These are phyloP conservation scores for Sternarchorhynchus goeldii DNA, from an alignment of 2,797 vertebrate species.

Conservation along the genomic window DNA sequence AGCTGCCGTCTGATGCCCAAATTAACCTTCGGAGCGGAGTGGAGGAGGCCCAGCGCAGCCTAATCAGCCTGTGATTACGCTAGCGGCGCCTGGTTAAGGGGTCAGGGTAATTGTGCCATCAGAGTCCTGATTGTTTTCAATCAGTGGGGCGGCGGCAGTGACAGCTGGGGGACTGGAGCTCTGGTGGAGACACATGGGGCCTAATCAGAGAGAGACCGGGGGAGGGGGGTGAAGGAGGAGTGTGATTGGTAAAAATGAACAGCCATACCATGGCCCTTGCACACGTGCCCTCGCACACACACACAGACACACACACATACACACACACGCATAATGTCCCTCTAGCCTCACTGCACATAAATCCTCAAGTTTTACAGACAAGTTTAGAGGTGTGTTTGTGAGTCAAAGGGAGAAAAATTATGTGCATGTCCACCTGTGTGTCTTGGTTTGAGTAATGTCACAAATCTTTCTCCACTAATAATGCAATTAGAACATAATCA, in stretches of 20 bases:
- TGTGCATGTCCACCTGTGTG: no score
- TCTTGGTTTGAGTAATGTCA: no score
- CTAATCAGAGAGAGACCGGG: conserved; percentile 87
- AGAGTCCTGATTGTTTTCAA: conserved; percentile 99
- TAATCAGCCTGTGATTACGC: conserved; percentile 99
- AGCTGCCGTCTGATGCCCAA: conserved; percentile 98
- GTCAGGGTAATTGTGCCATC: conserved; percentile 99
- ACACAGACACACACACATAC: conserved; percentile 34
- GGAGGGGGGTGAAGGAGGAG: conserved; percentile 76
- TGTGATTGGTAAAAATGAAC: conserved; percentile 99
- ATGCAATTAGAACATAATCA: no score
- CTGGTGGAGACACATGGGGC: conserved; percentile 97
- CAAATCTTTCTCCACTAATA: no score
- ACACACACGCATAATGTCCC: conserved; percentile 23
- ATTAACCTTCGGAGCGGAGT: conserved; percentile 99
- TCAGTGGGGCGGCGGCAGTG: conserved; percentile 98
- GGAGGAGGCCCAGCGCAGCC: conserved; percentile 99
- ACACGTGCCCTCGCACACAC: conserved; percentile 17
- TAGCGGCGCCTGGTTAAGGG: conserved; percentile 98
- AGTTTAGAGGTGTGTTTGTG: not conserved
- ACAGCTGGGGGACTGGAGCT: conserved; percentile 98
- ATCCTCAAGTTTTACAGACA: conserved; percentile 20
- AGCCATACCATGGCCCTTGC: conserved; percentile 75
- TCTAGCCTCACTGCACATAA: conserved; percentile 3
- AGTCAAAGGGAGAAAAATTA: no score